phyloP scores from a whole-genome alignment of 92 coral and sea anemone genomes.

The Nematostella vectensis region DNA sequence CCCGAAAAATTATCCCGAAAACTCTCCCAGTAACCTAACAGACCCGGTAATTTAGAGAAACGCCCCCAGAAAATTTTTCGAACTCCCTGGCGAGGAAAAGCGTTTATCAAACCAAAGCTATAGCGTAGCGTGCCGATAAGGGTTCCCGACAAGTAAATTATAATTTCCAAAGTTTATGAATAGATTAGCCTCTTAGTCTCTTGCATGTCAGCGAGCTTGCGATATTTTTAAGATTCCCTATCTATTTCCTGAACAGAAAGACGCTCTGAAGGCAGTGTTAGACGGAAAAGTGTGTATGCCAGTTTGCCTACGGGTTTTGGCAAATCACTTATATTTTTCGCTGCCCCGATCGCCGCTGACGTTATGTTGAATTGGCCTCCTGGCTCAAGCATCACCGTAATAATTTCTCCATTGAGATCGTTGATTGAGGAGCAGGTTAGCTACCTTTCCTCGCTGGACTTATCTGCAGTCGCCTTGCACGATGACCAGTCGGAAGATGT shows the following conservation, averaged over 20 bases:
- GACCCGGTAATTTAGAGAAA: too few species aligned
- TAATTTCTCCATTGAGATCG: slow-evolving; percentile 43
- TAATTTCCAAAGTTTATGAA: too few species aligned
- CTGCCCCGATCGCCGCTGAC: slow-evolving; percentile 42
- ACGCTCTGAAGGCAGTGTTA: slow-evolving; percentile 35
- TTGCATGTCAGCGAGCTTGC: slow-evolving; percentile 12
- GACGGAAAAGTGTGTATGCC: slow-evolving; percentile 40
- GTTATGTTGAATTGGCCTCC: slow-evolving; percentile 27
- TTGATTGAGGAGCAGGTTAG: slow-evolving; percentile 62
- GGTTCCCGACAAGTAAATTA: too few species aligned
- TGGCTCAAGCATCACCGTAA: slow-evolving; percentile 38
- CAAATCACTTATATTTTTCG: slow-evolving; percentile 55
- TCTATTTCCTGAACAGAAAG: slow-evolving; percentile 43
- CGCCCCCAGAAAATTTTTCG: too few species aligned
- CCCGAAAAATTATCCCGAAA: too few species aligned
- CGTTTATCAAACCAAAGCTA: too few species aligned
- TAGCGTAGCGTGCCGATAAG: too few species aligned
- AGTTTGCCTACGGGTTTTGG: slow-evolving; percentile 69
- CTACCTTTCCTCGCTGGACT: slow-evolving; percentile 26
- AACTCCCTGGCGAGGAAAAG: too few species aligned
- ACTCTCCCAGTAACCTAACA: too few species aligned
- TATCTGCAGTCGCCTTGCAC: slow-evolving; percentile 52
- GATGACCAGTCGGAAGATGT: slow-evolving; percentile 40
- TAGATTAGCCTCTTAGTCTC: too few species aligned
- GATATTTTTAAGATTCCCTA: slow-evolving; percentile 38